Evolutionary conservation across 2,113 vertebrate genomes (phyloP).

Genomic region (Herpailurus yagouaroundi): DNA sequence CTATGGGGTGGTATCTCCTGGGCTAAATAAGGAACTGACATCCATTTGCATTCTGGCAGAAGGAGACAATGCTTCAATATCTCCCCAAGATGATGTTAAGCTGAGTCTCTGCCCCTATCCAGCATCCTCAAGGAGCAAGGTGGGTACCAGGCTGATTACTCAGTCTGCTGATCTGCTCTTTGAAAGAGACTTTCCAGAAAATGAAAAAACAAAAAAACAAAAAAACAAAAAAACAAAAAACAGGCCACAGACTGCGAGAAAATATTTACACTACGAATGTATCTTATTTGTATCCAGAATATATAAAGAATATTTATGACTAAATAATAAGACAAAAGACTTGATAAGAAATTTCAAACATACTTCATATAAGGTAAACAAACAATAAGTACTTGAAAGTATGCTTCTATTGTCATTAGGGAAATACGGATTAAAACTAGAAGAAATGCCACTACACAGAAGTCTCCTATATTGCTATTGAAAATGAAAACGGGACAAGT

Average conservation of each 20-base stretch:
- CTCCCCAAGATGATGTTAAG: not conserved
- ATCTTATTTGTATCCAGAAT: not conserved
- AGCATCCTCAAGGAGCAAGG: not conserved
- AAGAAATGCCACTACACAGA: not conserved
- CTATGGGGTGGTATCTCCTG: not conserved
- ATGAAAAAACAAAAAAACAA: not conserved
- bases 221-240: not conserved
- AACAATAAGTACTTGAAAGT: not conserved
- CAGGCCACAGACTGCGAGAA: not conserved
- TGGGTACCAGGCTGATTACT: not conserved
- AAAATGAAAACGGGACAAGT: not conserved
- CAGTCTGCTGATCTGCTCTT: not conserved
- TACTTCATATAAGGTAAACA: not conserved
- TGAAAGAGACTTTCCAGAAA: not conserved
- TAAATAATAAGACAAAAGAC: not conserved
- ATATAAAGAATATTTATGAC: not conserved
- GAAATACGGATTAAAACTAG: not conserved
- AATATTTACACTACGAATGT: not conserved
- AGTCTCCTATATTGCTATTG: not conserved
- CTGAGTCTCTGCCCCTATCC: not conserved
- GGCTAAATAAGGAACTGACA: not conserved
- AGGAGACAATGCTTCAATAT: not conserved
- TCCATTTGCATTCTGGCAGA: too few species aligned
- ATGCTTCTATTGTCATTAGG: not conserved
- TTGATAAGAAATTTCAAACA: not conserved